Conservation (phyloP, 2,113 vertebrate species). For the Cariama cristata region DNA sequence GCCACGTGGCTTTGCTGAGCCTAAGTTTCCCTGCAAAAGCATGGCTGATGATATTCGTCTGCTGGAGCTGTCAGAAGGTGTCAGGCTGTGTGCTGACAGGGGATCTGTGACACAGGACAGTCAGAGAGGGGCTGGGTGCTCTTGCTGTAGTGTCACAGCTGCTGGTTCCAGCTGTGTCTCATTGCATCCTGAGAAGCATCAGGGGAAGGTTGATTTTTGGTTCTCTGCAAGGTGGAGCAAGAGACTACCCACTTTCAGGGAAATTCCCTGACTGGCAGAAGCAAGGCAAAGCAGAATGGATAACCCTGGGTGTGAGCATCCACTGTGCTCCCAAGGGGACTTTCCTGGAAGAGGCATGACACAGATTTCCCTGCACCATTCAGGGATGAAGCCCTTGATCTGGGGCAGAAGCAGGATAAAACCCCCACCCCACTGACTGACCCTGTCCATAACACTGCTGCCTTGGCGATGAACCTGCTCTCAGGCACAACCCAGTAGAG, state of each 20-base stretch:
- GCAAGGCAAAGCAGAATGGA: not conserved
- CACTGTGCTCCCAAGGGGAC: not conserved
- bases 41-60: not conserved
- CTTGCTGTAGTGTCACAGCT: not conserved
- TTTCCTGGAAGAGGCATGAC: not conserved
- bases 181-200: not conserved
- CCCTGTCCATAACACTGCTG: fast-evolving
- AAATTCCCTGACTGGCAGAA: not conserved
- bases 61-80: not conserved
- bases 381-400: not conserved
- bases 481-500: not conserved
- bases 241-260: not conserved
- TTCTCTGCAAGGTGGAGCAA: not conserved
- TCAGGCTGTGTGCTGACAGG: not conserved
- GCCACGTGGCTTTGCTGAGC: not conserved
- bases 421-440: not conserved
- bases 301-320: not conserved
- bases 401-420: not conserved
- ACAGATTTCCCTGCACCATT: not conserved
- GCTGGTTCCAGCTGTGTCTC: not conserved
- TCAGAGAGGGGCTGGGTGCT: not conserved
- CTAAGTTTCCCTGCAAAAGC: not conserved
- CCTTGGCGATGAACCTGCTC: not conserved
- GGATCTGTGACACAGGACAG: not conserved
- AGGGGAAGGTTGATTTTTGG: not conserved